These are phyloP conservation scores for Rhynchonycteris naso DNA, from an alignment of 2,797 vertebrate genomes.

Conservation along the genomic window DNA sequence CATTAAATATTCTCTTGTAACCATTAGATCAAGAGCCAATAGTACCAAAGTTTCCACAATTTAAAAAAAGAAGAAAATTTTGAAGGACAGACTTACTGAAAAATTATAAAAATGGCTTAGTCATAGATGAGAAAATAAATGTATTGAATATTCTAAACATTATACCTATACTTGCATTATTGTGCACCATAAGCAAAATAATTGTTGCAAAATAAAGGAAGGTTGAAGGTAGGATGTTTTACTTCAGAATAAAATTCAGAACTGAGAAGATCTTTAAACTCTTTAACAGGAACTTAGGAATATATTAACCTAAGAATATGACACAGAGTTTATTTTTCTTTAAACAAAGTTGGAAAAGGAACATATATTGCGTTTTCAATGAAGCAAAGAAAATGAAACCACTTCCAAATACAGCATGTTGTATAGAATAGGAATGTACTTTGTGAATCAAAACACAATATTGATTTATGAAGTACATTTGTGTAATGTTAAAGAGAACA, in stretches of 20 bases:
- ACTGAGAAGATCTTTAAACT: neutral
- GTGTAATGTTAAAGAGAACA: neutral
- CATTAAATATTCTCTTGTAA: conserved; percentile 79
- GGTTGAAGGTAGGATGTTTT: neutral
- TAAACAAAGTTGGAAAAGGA: neutral
- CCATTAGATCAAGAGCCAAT: conserved; percentile 74
- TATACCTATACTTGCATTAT: neutral
- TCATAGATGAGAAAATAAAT: neutral
- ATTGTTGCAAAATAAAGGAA: neutral
- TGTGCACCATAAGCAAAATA: neutral
- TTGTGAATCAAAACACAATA: neutral
- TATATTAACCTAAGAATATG: neutral
- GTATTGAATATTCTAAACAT: neutral
- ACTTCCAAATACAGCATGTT: neutral
- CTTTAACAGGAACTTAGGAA: neutral
- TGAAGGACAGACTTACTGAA: conserved; percentile 30
- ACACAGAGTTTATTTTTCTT: neutral
- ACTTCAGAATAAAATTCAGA: conserved; percentile 37
- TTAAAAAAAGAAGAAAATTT: conserved; percentile 52
- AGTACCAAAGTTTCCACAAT: conserved; percentile 75
- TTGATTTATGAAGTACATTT: neutral
- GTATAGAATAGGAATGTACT: neutral
- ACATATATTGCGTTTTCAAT: neutral
- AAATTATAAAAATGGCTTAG: conserved; percentile 15
- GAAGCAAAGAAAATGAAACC: conserved; percentile 7